Evolutionary conservation across 2,797 vertebrate species (phyloP), one percentile per base, ranked within the genome.

Genomic region (Enteromius thamalakanensis): DNA sequence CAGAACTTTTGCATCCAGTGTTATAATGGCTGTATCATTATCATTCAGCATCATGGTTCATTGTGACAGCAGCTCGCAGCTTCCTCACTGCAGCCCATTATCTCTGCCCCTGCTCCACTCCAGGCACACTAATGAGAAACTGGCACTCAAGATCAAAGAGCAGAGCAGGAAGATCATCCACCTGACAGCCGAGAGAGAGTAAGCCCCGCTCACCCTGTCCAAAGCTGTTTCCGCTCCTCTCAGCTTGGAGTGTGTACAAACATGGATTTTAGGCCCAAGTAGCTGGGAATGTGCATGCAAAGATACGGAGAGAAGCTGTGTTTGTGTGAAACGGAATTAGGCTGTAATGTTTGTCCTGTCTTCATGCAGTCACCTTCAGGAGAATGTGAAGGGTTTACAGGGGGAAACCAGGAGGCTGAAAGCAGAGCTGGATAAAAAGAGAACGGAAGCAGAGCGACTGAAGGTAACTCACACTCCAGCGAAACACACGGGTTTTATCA

Each of bases 91-190:
- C 74, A 51, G 80, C 64, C 70, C 51, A 68, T 81, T 75, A 80
- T 79, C 40, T 85, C 47, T 70, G 62, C 42, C 60, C 14, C 67
- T 85, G 60, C 69, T 81, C 76, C 62, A 34, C 49, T 80, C 84
- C 91, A 95, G 95, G 88, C 89, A 92, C 80, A 86, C 91, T 87
- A 95, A 94, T 76, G 92, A 95, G 89, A 93, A 94, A 84, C 88
- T 91, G 83, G 91, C 89, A 85, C 90, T 90, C 79, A 93, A 93
- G 90, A 94, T 94, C 86, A 93, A 92, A 85, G 90, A 91, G 67
- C 95, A 96, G 89, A 93, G 92, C 87, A 93, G 88, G 76, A 93
- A 92, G 83, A 94, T 94, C 17, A 84, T 93, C 84, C 93, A 92
- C 89, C 94, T 95, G 85, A 91, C 90, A 0, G 88, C 93, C 19